A percentile compares a stretch with the other conserved stretches of the same genome.
These are phyloP conservation scores for Philopedon plagiatum DNA, from an alignment of 2,888 invertebrate genomes.

Conservation along the genomic window DNA sequence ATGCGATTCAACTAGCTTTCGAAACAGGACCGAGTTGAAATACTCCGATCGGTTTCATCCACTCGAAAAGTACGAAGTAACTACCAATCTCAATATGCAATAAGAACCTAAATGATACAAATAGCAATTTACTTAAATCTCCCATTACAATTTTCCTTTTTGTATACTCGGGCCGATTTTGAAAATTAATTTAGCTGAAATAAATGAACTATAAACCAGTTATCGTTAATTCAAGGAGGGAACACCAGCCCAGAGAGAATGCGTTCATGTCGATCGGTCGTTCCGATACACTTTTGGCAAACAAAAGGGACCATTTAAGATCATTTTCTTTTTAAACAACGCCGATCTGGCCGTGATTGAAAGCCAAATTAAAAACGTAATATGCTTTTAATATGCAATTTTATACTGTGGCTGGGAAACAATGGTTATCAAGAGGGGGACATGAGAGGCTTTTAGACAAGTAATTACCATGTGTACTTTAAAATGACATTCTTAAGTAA, in stretches of 20 bases:
- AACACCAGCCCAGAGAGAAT: not conserved
- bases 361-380: conserved; percentile 39
- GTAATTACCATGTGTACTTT: not conserved
- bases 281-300: conserved; percentile 14
- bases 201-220: not conserved
- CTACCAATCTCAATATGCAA: too few relatives aligned
- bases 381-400: conserved; percentile 37
- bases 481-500: not conserved
- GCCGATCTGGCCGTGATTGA: conserved; percentile 32
- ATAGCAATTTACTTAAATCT: too few relatives aligned
- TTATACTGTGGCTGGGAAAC: conserved; percentile 28
- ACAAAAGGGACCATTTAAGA: conserved; percentile 34
- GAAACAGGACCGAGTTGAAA: too few relatives aligned
- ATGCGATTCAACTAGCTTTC: too few relatives aligned
- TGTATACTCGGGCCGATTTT: not conserved
- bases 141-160: not conserved
- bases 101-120: too few relatives aligned
- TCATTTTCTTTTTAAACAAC: conserved; percentile 28
- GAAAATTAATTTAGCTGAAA: not conserved
- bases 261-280: conserved; percentile 1
- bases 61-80: too few relatives aligned
- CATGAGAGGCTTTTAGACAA: conserved; percentile 2
- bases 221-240: not conserved
- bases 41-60: too few relatives aligned
- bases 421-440: conserved; percentile 19